Conservation (phyloP, 2,113 vertebrate genomes). For the Apodemus sylvaticus region DNA sequence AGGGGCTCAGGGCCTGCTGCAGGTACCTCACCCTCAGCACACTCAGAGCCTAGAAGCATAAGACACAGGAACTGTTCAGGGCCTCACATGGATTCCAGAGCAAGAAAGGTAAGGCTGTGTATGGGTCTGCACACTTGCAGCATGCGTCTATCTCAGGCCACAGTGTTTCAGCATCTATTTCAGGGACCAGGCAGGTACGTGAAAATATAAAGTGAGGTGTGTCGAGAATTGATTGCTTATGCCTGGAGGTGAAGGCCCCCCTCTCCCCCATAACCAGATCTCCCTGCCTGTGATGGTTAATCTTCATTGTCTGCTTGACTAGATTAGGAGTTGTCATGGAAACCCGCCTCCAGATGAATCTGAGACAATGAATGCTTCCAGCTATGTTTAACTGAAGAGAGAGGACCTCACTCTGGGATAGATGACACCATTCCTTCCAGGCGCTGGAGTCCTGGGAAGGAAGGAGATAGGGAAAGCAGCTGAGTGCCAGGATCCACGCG, state of each 20-base stretch:
- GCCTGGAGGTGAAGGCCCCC: not conserved
- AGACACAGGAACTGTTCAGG: rapidly evolving
- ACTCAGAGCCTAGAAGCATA: not conserved
- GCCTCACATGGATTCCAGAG: not conserved
- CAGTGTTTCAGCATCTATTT: rapidly evolving
- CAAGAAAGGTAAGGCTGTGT: rapidly evolving
- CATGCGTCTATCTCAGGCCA: not conserved
- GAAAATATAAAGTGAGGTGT: not conserved
- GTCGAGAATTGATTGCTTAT: not conserved
- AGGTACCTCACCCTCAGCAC: not conserved
- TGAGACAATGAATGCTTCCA: not conserved
- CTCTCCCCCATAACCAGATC: not conserved
- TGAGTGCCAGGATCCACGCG: not conserved
- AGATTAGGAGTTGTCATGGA: not conserved
- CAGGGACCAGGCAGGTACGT: not conserved
- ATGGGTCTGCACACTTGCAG: not conserved
- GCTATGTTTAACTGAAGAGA: not conserved
- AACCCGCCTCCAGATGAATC: not conserved
- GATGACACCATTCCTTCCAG: not conserved
- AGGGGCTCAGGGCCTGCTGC: not conserved
- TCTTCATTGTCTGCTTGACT: not conserved
- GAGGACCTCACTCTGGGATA: not conserved
- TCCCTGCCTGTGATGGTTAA: not conserved
- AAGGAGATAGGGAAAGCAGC: too few relatives aligned
- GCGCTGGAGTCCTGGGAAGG: not conserved